Percentiles rank a stretch among this genome's conserved stretches.
These are phyloP conservation scores for Sturnira hondurensis DNA, from an alignment of 2,113 vertebrate species.

Conservation along the genomic window DNA sequence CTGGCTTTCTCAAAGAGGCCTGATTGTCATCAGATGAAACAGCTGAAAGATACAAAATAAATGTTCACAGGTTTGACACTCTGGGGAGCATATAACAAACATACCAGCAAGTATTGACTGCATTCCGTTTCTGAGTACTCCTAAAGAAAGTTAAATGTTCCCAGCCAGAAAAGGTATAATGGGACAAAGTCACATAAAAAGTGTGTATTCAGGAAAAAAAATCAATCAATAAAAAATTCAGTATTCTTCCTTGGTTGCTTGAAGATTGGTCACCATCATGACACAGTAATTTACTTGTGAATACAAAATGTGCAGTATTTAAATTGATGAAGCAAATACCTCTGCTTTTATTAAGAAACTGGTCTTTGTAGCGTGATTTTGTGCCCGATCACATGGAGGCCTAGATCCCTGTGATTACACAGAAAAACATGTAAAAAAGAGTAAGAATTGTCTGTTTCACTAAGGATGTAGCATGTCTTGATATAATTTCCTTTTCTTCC, in stretches of 20 bases:
- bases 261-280: not conserved
- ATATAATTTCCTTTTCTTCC: conserved; percentile 18
- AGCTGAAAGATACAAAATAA: not conserved
- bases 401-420: conserved; percentile 20
- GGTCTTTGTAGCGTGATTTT: not conserved
- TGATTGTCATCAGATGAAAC: not conserved
- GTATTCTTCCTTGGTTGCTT: not conserved
- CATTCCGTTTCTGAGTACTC: not conserved
- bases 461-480: not conserved
- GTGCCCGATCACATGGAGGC: not conserved
- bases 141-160: not conserved
- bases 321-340: no score
- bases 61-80: not conserved
- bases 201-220: not conserved
- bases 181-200: no score
- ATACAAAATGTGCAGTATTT: no score
- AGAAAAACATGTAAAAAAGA: not conserved
- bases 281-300: no score
- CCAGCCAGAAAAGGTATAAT: not conserved
- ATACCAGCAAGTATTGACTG: not conserved
- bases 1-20: not conserved
- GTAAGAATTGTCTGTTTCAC: not conserved
- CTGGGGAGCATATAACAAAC: not conserved
- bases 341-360: no score
- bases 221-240: not conserved